Conservation (phyloP, 64 coral and sea anemone genomes). For the Dendronephthya gigantea region DNA sequence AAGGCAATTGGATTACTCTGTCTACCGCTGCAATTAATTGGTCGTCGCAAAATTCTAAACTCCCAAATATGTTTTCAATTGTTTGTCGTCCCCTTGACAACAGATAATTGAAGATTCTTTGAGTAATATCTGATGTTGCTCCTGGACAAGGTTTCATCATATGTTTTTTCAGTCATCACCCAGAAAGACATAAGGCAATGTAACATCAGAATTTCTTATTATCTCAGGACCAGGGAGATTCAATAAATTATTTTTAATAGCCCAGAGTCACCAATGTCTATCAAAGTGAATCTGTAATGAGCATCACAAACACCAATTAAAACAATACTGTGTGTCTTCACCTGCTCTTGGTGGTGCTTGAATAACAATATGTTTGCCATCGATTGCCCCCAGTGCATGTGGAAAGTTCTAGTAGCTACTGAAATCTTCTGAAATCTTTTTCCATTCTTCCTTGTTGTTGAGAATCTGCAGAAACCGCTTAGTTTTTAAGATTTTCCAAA, state of each 20-base stretch:
- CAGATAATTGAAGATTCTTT: not conserved
- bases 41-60: constrained; percentile 4
- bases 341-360: not conserved
- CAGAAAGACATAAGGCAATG: not conserved
- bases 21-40: not conserved
- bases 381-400: constrained; percentile 3
- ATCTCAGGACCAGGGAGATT: not conserved
- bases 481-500: not conserved
- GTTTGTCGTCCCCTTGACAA: not conserved
- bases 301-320: constrained; percentile 13
- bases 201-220: not conserved
- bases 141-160: constrained; percentile 18
- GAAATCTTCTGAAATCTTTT: not conserved
- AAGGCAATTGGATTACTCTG: not conserved
- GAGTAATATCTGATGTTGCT: not conserved
- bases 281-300: not conserved
- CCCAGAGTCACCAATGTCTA: constrained; percentile 5
- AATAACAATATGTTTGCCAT: constrained; percentile 3
- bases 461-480: not conserved
- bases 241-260: not conserved
- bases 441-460: not conserved
- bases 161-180: constrained; percentile 10
- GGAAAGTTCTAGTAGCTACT: not conserved
- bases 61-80: constrained; percentile 11
- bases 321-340: not conserved